Base-by-base conservation (phyloP, 2,888 invertebrate genomes). In the Apotomis capreana region DNA sequence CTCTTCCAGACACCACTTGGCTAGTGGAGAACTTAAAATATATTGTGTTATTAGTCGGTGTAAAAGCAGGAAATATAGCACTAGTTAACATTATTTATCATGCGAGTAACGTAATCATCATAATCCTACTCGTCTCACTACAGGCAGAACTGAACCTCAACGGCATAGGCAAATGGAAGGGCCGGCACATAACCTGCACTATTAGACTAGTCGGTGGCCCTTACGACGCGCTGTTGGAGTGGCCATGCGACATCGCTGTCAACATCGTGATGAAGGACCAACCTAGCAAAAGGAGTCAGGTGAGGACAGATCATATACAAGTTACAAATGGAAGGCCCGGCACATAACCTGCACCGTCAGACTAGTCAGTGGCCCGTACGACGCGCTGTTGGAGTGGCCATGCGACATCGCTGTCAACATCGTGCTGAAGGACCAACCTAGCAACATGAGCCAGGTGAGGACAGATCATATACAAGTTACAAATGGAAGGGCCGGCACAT, bases 141-240 rank as follows among this genome's bases (percentile, higher is more conserved):
- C 81, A 96, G 96, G 90, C 96, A 37, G 95, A 96, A 78, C 84
- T 96, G 1, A 94, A 95, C 81, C 85, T 96, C 40, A 96, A 97
- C 83, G 97, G 97, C 5, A 94, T 95, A 64, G 96, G 96, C 51
- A 96, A 95, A 75, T 96, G 96, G 96, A 95, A 94, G 80, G 96
- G 96, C 0, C 94, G 96, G 0, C 95, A 97, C 82, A 85, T 96
- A 63, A 95, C 96, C 57, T 94, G 95, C 8, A 95, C 95, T 0
- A 89, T 96, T 57, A 94, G 95, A 60, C 94, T 96, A 0, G 90
- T 96, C 46, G 94, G 94, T 3, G 96, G 96, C 0, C 95, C 95
- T 49, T 96, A 95, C 87, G 97, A 97, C 88, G 89, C 95, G 0
- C 83, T 96, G 63, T 87, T 96, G 70, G 92, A 94, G 75, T 97